A percentile compares a stretch with the other conserved stretches of the same genome.
These are phyloP conservation scores for Leptodirus hochenwartii DNA, from an alignment of 2,888 invertebrate genomes.

Conservation along the genomic window DNA sequence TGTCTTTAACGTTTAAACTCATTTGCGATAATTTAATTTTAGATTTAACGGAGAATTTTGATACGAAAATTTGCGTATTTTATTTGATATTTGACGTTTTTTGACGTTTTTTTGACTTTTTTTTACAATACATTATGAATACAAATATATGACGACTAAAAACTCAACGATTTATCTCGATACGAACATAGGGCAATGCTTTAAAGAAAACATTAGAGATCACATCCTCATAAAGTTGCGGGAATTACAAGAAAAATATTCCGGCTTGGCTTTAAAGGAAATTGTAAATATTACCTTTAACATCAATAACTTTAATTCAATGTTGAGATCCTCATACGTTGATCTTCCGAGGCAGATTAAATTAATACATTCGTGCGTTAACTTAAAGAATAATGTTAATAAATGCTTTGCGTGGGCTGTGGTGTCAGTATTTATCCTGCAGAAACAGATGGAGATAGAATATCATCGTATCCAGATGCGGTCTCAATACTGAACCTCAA, in stretches of 20 bases:
- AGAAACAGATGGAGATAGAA: no score
- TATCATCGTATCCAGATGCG: no score
- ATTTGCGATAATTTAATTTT: no score
- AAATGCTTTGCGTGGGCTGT: slow-evolving; percentile 10
- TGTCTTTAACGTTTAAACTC: no score
- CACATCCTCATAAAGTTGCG: slow-evolving; percentile 12
- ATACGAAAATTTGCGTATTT: no score
- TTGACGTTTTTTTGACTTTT: no score
- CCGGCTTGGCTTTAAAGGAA: slow-evolving; percentile 13
- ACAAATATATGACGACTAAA: slow-evolving; percentile 15
- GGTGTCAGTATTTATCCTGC: no score
- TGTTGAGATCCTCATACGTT: slow-evolving; percentile 15
- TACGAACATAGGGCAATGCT: slow-evolving; percentile 13
- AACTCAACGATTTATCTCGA: slow-evolving; percentile 13
- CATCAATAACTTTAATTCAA: slow-evolving; percentile 15
- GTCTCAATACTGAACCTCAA: no score
- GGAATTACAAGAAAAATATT: slow-evolving; percentile 15
- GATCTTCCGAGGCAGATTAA: slow-evolving; percentile 8
- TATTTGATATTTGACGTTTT: no score
- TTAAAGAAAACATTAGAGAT: slow-evolving; percentile 10
- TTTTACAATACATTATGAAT: no score
- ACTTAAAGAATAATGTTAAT: slow-evolving; percentile 9
- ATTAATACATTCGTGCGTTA: slow-evolving; percentile 8
- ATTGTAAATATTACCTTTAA: slow-evolving; percentile 14
- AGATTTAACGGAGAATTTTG: no score